These are phyloP conservation scores for Muricea muricata DNA, from an alignment of 92 coral and sea anemone genomes.

Conservation along the genomic window DNA sequence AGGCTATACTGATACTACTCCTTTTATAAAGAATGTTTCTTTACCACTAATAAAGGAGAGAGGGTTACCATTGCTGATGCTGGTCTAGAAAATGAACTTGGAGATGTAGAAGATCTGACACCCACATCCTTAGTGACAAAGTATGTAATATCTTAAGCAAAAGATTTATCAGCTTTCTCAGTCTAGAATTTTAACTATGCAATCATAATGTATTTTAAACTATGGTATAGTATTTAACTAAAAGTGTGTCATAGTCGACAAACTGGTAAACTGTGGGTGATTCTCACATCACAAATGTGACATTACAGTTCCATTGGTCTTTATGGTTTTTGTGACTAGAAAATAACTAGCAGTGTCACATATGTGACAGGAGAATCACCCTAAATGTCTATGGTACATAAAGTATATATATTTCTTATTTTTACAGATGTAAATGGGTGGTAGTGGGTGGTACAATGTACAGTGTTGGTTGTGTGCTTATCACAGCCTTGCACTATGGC, in stretches of 20 bases:
- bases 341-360: too few species aligned
- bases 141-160: neutral
- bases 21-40: neutral
- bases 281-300: too few species aligned
- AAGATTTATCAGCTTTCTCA: neutral
- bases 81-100: neutral
- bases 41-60: neutral
- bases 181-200: neutral
- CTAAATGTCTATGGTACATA: too few species aligned
- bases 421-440: slow-evolving; percentile 1
- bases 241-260: too few species aligned
- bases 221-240: too few species aligned
- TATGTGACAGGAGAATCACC: too few species aligned
- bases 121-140: neutral
- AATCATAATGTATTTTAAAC: neutral
- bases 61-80: slow-evolving; percentile 4
- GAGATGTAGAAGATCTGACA: neutral
- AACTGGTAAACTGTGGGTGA: too few species aligned
- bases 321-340: too few species aligned
- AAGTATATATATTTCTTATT: neutral
- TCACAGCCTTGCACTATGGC: neutral
- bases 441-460: neutral
- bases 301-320: too few species aligned
- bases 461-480: neutral
- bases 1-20: too few species aligned